These are phyloP conservation scores for Andrena flavipes DNA, from an alignment of 2,888 invertebrate species.

Conservation along the genomic window DNA sequence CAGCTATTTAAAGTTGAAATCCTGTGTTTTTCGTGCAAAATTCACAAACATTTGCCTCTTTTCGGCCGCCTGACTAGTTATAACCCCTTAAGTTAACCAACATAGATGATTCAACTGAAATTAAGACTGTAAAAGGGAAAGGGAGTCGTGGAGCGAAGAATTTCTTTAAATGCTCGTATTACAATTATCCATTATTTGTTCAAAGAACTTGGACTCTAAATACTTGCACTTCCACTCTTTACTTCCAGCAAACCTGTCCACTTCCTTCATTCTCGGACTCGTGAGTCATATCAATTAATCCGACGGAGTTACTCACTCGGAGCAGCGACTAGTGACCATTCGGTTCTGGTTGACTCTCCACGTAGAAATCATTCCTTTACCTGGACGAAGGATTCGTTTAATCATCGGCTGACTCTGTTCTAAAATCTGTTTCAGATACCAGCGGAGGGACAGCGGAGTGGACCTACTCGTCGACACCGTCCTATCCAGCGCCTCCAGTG, in stretches of 20 bases:
- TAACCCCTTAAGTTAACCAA: no score
- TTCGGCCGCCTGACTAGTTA: no score
- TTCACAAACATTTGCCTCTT: no score
- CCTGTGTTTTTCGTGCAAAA: no score
- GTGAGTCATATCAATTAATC: constrained; percentile 75
- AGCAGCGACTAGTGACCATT: constrained; percentile 36
- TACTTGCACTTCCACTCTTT: no score
- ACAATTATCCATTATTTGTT: no score
- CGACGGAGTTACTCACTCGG: constrained; percentile 70
- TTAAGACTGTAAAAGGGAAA: no score
- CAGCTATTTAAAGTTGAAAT: no score
- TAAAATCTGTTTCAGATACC: constrained; percentile 73
- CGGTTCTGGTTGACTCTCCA: constrained; percentile 46
- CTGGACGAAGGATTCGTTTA: background rate
- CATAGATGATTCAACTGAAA: no score
- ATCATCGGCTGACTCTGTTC: constrained; percentile 8
- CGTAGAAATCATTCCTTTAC: background rate
- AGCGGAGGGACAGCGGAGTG: constrained; percentile 80
- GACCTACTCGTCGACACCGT: constrained; percentile 80
- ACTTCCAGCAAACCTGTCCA: constrained; percentile 40
- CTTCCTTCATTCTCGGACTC: constrained; percentile 54
- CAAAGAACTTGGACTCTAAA: no score
- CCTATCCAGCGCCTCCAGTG: constrained; percentile 82
- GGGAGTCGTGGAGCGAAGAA: no score
- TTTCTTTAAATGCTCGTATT: no score